Conservation (phyloP, 2,113 vertebrate species). For the Sapayoa aenigma region DNA sequence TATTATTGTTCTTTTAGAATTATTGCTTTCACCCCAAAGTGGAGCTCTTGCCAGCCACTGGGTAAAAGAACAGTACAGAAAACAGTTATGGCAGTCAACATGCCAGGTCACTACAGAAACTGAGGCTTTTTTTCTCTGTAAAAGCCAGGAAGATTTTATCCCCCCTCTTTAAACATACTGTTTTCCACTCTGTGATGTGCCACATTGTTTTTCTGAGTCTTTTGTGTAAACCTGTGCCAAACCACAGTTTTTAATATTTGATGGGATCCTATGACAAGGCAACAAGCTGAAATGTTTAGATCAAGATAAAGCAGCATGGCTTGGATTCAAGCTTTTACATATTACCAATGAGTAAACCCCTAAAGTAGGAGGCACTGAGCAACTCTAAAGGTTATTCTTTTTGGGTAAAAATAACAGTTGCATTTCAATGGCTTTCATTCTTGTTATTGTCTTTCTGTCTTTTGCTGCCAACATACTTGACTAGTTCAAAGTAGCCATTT, state of each 20-base stretch:
- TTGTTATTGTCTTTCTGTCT: not conserved
- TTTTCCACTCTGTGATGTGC: not conserved
- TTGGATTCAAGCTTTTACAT: not conserved
- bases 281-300: not conserved
- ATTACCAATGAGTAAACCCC: not conserved
- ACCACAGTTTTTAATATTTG: conserved; percentile 33
- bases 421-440: not conserved
- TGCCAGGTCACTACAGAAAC: not conserved
- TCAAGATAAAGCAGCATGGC: not conserved
- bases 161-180: not conserved
- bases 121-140: not conserved
- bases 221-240: not conserved
- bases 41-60: not conserved
- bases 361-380: not conserved
- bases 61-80: not conserved
- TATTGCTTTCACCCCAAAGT: not conserved
- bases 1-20: not conserved
- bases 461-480: conserved; percentile 7
- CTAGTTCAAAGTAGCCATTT: not conserved
- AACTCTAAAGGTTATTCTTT: not conserved
- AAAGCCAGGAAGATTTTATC: not conserved
- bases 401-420: not conserved
- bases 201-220: not conserved
- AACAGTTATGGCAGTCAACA: not conserved
- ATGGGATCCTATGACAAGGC: not conserved